Percentiles rank a stretch among this genome's conserved stretches.
Conservation (phyloP, 2,113 vertebrate genomes). For the Lepisosteus oculatus region DNA sequence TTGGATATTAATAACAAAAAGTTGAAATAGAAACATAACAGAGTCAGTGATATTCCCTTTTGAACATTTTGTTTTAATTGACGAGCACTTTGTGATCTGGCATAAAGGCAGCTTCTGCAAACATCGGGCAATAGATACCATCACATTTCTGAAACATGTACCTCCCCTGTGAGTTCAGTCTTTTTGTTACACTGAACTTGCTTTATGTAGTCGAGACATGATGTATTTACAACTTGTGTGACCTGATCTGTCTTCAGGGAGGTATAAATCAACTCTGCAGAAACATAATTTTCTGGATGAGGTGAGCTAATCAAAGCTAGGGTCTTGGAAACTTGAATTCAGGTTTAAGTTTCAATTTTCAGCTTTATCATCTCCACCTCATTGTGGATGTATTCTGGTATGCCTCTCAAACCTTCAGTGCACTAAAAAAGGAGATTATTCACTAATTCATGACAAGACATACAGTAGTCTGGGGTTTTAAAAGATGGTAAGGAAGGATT, state of each 20-base stretch:
- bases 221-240: constrained; percentile 26
- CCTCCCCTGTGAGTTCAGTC: constrained; percentile 12
- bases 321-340: too few species aligned
- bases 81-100: constrained; percentile 32
- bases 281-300: background rate
- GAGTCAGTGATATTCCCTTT: constrained; percentile 35
- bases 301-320: background rate
- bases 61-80: constrained; percentile 34
- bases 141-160: constrained; percentile 35
- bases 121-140: constrained; percentile 29
- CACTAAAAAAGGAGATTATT: too few species aligned
- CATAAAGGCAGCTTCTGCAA: constrained; percentile 19
- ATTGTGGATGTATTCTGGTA: too few species aligned
- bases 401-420: too few species aligned
- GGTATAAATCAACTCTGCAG: constrained; percentile 12
- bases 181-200: constrained; percentile 40
- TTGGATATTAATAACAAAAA: constrained; percentile 31
- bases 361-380: too few species aligned
- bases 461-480: too few species aligned
- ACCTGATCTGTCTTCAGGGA: constrained; percentile 23
- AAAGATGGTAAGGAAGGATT: too few species aligned
- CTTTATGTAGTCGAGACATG: constrained; percentile 34
- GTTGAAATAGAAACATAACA: constrained; percentile 36
- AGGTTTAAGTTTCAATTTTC: too few species aligned
- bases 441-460: too few species aligned